Conservation (phyloP, 2,888 invertebrate species). For the Drepanosiphum platanoidis region DNA sequence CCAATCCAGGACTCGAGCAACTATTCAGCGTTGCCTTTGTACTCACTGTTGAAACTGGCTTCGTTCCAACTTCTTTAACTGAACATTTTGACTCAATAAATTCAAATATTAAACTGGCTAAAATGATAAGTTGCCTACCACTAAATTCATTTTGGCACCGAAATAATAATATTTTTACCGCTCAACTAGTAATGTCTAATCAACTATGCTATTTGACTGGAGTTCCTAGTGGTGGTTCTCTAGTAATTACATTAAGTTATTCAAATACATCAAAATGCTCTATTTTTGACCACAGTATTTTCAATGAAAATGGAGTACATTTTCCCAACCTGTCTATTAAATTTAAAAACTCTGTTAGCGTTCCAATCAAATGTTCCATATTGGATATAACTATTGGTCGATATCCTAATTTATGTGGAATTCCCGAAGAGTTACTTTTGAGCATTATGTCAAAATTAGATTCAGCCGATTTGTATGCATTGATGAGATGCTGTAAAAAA, state of each 20-base stretch:
- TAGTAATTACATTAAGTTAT: conserved; percentile 46
- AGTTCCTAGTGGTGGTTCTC: conserved; percentile 18
- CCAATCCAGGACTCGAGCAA: neutral
- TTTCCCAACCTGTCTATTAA: neutral
- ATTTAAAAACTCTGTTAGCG: conserved; percentile 43
- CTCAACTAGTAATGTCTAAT: conserved; percentile 48
- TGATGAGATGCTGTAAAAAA: conserved; percentile 31
- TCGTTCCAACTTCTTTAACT: conserved; percentile 53
- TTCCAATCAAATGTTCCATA: conserved; percentile 46
- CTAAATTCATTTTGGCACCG: conserved; percentile 42
- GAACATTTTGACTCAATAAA: conserved; percentile 33
- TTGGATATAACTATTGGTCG: conserved; percentile 4
- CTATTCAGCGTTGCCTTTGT: conserved; percentile 50
- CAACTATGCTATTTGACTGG: conserved; percentile 42
- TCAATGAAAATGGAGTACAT: neutral
- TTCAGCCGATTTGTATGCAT: neutral
- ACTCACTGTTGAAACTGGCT: conserved; percentile 56
- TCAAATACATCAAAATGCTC: conserved; percentile 31
- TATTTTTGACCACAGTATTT: neutral
- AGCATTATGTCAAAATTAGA: conserved; percentile 16
- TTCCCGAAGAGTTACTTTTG: conserved; percentile 43
- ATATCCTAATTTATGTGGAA: conserved; percentile 37
- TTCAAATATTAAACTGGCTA: conserved; percentile 51
- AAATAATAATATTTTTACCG: conserved; percentile 27
- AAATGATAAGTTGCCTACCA: conserved; percentile 5